A percentile compares a stretch with the other conserved stretches of the same genome.
phyloP scores from a whole-genome alignment of 2,797 vertebrate species.

The Phataginus tricuspis region DNA sequence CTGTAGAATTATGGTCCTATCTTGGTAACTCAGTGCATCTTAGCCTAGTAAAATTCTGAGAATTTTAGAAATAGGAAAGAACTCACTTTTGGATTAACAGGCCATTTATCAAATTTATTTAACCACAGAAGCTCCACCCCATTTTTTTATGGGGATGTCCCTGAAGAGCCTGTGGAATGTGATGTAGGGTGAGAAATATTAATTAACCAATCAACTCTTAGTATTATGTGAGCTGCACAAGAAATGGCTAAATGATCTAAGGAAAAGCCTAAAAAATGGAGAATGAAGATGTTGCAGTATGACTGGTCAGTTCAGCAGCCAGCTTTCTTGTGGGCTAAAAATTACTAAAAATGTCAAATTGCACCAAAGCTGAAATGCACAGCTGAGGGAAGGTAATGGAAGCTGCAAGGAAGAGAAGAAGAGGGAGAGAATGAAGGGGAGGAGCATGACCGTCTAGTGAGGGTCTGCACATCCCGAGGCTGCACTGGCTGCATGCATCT shows the following conservation, averaged over 20 bases:
- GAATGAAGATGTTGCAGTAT: not conserved
- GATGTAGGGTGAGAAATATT: not conserved
- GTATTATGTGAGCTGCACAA: not conserved
- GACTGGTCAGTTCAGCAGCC: not conserved
- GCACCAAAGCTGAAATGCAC: not conserved
- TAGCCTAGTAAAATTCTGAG: not conserved
- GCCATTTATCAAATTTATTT: not conserved
- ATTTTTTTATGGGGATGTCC: not conserved
- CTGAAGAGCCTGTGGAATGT: not conserved
- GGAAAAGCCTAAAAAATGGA: not conserved
- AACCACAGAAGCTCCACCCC: not conserved
- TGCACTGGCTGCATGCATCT: rapidly evolving
- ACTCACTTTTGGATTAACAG: not conserved
- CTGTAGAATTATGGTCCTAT: too few species aligned
- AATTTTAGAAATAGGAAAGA: not conserved
- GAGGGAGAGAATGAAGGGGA: not conserved
- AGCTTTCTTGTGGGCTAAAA: not conserved
- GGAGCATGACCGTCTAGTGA: rapidly evolving
- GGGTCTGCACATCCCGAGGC: rapidly evolving
- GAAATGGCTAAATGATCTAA: not conserved
- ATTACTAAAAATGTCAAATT: not conserved
- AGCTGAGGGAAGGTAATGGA: not conserved
- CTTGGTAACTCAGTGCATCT: not conserved
- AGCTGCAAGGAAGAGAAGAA: not conserved
- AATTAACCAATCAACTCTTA: not conserved